Evolutionary conservation across 1,140 invertebrate species (phyloP).

Genomic region (Atta cephalotes): DNA sequence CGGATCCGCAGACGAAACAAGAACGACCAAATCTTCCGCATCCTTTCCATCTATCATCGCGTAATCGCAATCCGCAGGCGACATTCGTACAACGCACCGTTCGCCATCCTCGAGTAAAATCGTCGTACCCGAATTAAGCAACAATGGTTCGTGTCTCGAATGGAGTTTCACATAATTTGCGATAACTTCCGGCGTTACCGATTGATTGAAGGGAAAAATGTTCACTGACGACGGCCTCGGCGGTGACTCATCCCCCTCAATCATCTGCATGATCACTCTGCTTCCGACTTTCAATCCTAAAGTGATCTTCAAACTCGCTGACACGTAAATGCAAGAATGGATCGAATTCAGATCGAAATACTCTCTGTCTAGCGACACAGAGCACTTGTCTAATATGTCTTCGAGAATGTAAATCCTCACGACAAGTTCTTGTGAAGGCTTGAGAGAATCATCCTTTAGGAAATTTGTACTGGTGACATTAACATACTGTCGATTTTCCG

Average conservation of each 20-base stretch:
- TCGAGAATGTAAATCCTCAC: slow-evolving; percentile 78
- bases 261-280: slow-evolving; percentile 81
- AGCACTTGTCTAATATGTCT: slow-evolving; percentile 61
- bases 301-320: slow-evolving; percentile 75
- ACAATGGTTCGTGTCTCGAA: slow-evolving; percentile 85
- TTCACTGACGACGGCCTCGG: slow-evolving; percentile 83
- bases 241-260: slow-evolving; percentile 54
- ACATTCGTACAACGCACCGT: slow-evolving; percentile 85
- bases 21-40: slow-evolving; percentile 86
- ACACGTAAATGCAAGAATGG: slow-evolving; percentile 74
- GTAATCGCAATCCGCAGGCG: slow-evolving; percentile 87
- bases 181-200: slow-evolving; percentile 87
- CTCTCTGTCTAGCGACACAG: slow-evolving; percentile 22
- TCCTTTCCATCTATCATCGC: slow-evolving; percentile 88
- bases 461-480: slow-evolving; percentile 49
- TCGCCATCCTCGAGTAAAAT: slow-evolving; percentile 87
- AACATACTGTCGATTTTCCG: slow-evolving; percentile 59
- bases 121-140: slow-evolving; percentile 88
- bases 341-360: slow-evolving; percentile 54
- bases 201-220: slow-evolving; percentile 84
- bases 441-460: not conserved
- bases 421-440: slow-evolving; percentile 60
- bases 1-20: slow-evolving; percentile 81
- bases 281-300: slow-evolving; percentile 80
- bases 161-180: slow-evolving; percentile 87